phyloP scores from a whole-genome alignment of 1,140 invertebrate genomes.

The Hylaeus anthracinus region DNA sequence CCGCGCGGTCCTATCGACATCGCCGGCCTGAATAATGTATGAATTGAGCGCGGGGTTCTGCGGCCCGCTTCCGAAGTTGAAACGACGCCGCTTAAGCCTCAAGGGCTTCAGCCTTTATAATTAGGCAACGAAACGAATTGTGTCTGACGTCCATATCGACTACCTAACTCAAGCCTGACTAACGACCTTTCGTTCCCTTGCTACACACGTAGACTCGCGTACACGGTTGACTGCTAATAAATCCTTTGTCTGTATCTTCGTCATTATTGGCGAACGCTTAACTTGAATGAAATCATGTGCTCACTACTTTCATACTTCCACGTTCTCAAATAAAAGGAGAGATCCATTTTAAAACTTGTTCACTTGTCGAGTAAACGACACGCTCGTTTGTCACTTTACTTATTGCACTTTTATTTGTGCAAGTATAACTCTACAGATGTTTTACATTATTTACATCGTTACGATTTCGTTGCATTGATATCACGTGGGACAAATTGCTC shows the following conservation, averaged over 20 bases:
- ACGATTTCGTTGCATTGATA: no score
- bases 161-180: conserved; percentile 76
- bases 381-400: no score
- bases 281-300: conserved; percentile 59
- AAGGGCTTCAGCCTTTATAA: conserved; percentile 73
- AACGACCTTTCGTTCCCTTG: conserved; percentile 74
- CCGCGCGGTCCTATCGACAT: conserved; percentile 26
- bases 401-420: no score
- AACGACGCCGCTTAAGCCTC: conserved; percentile 58
- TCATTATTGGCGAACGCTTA: conserved; percentile 63
- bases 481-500: no score
- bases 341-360: no score
- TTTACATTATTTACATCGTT: no score
- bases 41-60: conserved; percentile 62
- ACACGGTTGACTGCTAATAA: conserved; percentile 65
- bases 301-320: conserved; percentile 25
- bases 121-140: conserved; percentile 79
- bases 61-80: conserved; percentile 58
- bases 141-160: conserved; percentile 76
- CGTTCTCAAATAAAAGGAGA: no score
- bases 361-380: no score
- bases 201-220: conserved; percentile 55
- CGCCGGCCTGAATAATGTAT: conserved; percentile 59
- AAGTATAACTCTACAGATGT: no score
- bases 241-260: conserved; percentile 70